These are phyloP conservation scores for Gambelia wislizenii DNA, from an alignment of 2,797 vertebrate genomes.

Conservation along the genomic window DNA sequence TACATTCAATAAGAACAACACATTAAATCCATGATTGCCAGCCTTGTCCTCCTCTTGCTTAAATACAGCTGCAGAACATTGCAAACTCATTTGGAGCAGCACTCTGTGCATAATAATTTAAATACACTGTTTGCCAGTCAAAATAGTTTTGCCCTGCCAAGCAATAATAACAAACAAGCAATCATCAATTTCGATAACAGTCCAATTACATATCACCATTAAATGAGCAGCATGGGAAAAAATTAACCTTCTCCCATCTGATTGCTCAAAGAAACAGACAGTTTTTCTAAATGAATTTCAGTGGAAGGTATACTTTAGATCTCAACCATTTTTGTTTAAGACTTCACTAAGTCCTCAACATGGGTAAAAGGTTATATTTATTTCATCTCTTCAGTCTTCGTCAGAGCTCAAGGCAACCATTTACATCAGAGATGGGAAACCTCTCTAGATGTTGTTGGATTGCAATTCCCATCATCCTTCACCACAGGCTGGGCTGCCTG, in stretches of 20 bases:
- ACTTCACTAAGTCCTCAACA: too few species aligned
- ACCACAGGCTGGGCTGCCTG: not conserved
- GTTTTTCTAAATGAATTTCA: constrained; percentile 41
- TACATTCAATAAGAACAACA: not conserved
- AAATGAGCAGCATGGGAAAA: not conserved
- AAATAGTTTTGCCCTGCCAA: not conserved
- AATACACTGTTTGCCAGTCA: not conserved
- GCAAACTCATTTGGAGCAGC: not conserved
- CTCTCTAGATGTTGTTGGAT: not conserved
- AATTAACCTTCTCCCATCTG: not conserved
- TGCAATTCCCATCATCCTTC: not conserved
- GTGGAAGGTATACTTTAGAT: constrained; percentile 11
- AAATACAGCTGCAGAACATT: not conserved
- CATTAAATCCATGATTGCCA: not conserved
- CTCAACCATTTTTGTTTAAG: too few species aligned
- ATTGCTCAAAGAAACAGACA: constrained; percentile 7
- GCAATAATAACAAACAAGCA: not conserved
- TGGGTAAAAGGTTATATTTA: too few species aligned
- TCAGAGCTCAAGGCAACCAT: not conserved
- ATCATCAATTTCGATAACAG: not conserved
- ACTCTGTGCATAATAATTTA: not conserved
- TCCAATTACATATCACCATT: not conserved
- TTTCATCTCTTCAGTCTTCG: not conserved
- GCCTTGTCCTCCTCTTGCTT: too few species aligned
- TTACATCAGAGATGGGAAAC: not conserved